A percentile compares a stretch with the other conserved stretches of the same genome.
phyloP scores from a whole-genome alignment of 2,113 vertebrate species.

The Gulo gulo region DNA sequence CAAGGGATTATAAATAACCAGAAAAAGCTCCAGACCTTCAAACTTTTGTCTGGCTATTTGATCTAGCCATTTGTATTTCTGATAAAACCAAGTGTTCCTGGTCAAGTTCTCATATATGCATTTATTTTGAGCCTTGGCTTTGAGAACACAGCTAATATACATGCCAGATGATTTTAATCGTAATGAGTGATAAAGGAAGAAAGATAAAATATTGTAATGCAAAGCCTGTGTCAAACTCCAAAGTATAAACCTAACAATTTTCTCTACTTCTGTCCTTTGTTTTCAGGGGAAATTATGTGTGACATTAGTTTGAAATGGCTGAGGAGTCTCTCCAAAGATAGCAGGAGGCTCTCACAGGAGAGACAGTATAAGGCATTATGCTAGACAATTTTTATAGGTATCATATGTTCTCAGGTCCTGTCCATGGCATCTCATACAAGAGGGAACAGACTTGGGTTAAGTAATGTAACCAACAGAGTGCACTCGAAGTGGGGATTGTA shows the following conservation, averaged over 20 bases:
- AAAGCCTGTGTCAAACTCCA: not conserved
- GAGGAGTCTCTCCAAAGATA: not conserved
- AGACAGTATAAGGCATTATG: not conserved
- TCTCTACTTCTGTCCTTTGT: not conserved
- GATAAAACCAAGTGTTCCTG: not conserved
- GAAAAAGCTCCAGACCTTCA: not conserved
- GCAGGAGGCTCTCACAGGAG: not conserved
- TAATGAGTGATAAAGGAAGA: not conserved
- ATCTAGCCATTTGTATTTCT: conserved; percentile 31
- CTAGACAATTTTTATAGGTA: not conserved
- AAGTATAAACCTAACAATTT: not conserved
- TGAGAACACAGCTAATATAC: not conserved
- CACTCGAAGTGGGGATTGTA: not conserved
- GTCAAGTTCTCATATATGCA: not conserved
- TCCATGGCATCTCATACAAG: not conserved
- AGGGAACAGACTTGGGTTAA: not conserved
- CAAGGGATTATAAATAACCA: not conserved
- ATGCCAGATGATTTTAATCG: not conserved
- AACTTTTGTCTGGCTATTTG: not conserved
- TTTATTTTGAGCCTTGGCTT: conserved; percentile 35
- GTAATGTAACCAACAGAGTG: not conserved
- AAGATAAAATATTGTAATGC: not conserved
- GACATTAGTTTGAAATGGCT: not conserved
- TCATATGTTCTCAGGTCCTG: not conserved
- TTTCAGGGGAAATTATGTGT: not conserved